Base-by-base conservation (phyloP, 2,797 vertebrate genomes). In the Acanthornis magna region DNA sequence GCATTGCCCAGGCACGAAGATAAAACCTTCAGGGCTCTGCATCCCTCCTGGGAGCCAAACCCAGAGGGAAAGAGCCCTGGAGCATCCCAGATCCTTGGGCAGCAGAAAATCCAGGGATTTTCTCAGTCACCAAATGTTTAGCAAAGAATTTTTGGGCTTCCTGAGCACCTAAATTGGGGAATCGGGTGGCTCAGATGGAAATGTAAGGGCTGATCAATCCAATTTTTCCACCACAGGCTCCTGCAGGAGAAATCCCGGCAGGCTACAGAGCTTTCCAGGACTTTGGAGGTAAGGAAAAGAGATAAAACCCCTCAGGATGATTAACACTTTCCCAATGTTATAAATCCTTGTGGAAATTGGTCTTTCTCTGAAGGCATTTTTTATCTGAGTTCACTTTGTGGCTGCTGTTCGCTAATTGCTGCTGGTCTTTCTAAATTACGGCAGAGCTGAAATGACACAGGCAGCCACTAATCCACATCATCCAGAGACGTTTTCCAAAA, bases 341-440 rank as follows among this genome's bases (percentile, higher is more conserved):
- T 4, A 75, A 81, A 29, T 76, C 47, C 42, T n/a, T 10, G 23
- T 38, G 54, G 48, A 9, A 15, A 32, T 1, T 51, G 58, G 11
- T 75, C 45, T 55, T 72, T 72, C 68, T 72, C 54, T 73, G 11
- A n/a, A 86, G 60, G 9, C 13, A 3, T 36, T 71, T 91, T 87
- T 67, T 17, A 65, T 50, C 12, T 10, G 40, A 62, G 16, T 23
- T 63, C 42, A 51, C 13, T 5, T 29, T 92, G 73, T 34, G 36
- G 32, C 11, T 87, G 65, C 43, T 68, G 80, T 60, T 92, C 88
- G 58, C 87, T 85, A 93, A 93, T 96, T 93, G 60, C 60, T 58
- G 7, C 29, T 29, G 77, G 70, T 84, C 53, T 94, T 95, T 93
- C 38, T 38, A 38, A 94, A 90, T 92, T 38, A 74, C 38, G 79